Evolutionary conservation across 64 coral and sea anemone species (phyloP).

Genomic region (Montipora cactus): DNA sequence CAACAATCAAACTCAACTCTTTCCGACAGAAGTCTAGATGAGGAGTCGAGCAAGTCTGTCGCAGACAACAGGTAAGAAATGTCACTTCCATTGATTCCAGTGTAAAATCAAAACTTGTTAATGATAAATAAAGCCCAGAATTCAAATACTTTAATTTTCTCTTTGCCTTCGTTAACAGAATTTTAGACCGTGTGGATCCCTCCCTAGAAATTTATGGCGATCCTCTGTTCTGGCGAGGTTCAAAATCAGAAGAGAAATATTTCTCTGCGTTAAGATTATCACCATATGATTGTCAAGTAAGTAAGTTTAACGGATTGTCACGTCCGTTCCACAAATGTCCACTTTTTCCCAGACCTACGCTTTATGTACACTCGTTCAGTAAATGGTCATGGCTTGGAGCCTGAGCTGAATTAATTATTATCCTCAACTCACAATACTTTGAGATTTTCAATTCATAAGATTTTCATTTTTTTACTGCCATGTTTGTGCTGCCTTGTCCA

Average conservation of each 20-base stretch:
- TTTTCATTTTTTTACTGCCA: no score
- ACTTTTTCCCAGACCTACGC: no score
- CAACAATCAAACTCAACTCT: background rate
- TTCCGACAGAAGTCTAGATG: background rate
- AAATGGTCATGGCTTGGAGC: no score
- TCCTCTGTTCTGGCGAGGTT: conserved; percentile 26
- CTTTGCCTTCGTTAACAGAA: background rate
- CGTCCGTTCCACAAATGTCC: no score
- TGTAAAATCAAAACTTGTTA: background rate
- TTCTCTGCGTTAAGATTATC: conserved; percentile 3
- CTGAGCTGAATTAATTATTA: no score
- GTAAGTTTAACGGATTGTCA: background rate
- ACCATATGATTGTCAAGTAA: background rate
- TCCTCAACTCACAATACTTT: no score
- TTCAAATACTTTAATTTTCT: background rate
- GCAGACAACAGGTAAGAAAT: conserved; percentile 29
- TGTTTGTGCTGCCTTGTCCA: no score
- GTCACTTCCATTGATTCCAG: no score
- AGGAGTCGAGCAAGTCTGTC: background rate
- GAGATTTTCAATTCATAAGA: no score
- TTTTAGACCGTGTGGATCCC: conserved; percentile 16
- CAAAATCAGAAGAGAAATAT: conserved; percentile 9
- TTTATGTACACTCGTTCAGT: no score
- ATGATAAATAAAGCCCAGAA: background rate
- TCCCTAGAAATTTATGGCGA: conserved; percentile 23